Evolutionary conservation across 2,888 invertebrate genomes (phyloP).

Genomic region (Drosophila neonasuta): DNA sequence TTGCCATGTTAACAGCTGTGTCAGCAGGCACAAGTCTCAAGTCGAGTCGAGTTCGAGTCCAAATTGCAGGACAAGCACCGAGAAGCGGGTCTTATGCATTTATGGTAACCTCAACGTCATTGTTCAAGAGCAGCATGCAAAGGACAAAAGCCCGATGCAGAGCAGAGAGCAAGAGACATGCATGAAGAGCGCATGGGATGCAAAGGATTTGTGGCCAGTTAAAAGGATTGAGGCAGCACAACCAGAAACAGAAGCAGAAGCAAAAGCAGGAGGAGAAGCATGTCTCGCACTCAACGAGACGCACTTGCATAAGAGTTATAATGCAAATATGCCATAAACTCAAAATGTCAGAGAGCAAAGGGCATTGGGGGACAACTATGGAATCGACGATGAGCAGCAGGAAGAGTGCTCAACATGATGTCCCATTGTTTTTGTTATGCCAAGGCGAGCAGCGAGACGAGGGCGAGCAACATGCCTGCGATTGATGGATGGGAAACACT

Average conservation of each 20-base stretch:
- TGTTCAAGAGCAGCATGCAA: slow-evolving; percentile 58
- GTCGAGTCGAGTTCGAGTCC: neutral
- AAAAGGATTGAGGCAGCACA: slow-evolving; percentile 22
- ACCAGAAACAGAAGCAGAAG: neutral
- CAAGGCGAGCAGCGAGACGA: slow-evolving; percentile 2
- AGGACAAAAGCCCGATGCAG: slow-evolving; percentile 35
- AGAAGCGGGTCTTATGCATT: slow-evolving; percentile 36
- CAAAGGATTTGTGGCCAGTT: slow-evolving; percentile 17
- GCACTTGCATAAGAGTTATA: slow-evolving; percentile 50
- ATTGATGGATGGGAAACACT: slow-evolving; percentile 63
- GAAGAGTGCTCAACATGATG: slow-evolving; percentile 59
- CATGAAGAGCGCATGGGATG: neutral
- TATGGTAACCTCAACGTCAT: slow-evolving; percentile 56
- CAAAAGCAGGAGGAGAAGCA: neutral
- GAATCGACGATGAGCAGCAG: slow-evolving; percentile 7
- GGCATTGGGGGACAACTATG: slow-evolving; percentile 49
- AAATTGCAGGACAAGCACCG: slow-evolving; percentile 12
- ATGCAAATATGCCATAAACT: slow-evolving; percentile 77
- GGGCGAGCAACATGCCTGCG: slow-evolving; percentile 50
- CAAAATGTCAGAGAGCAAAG: slow-evolving; percentile 72
- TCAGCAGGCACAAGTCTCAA: slow-evolving; percentile 29
- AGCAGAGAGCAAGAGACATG: neutral
- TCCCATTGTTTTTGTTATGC: slow-evolving; percentile 47
- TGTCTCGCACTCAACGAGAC: slow-evolving; percentile 19
- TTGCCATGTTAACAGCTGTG: slow-evolving; percentile 63